These are phyloP conservation scores for Borostomias antarcticus DNA, from an alignment of 2,797 vertebrate species.

Conservation along the genomic window DNA sequence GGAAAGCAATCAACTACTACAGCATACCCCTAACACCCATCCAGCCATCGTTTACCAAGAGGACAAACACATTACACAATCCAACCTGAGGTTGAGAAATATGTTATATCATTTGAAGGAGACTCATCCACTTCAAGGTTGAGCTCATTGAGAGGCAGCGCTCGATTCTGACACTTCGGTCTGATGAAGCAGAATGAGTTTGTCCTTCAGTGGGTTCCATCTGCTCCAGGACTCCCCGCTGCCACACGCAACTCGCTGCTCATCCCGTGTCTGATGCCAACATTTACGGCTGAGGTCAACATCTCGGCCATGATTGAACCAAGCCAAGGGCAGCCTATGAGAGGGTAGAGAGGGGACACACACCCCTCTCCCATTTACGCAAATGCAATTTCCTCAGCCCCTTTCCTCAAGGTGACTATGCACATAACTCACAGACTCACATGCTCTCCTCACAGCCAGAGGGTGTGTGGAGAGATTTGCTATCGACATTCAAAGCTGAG, in stretches of 20 bases:
- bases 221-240: conserved; percentile 33
- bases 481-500: conserved; percentile 7
- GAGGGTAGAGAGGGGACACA: conserved; percentile 43
- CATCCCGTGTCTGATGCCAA: conserved; percentile 58
- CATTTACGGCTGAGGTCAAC: conserved; percentile 72
- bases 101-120: conserved; percentile 64
- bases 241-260: conserved; percentile 35
- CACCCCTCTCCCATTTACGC: conserved; percentile 61
- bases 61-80: conserved; percentile 60
- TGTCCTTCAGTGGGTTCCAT: conserved; percentile 66
- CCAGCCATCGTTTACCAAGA: conserved; percentile 54
- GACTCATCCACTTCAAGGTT: conserved; percentile 72
- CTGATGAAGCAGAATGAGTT: conserved; percentile 72
- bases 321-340: conserved; percentile 67
- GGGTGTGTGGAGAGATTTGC: not conserved
- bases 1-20: conserved; percentile 50
- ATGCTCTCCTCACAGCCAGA: conserved; percentile 37
- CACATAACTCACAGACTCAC: conserved; percentile 63
- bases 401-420: conserved; percentile 73
- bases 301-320: conserved; percentile 60
- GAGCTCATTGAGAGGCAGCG: conserved; percentile 63
- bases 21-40: conserved; percentile 41
- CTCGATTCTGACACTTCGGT: conserved; percentile 70
- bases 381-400: conserved; percentile 67
- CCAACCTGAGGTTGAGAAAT: conserved; percentile 52